phyloP scores from a whole-genome alignment of 2,888 invertebrate genomes.

The Diplolepis rosae region DNA sequence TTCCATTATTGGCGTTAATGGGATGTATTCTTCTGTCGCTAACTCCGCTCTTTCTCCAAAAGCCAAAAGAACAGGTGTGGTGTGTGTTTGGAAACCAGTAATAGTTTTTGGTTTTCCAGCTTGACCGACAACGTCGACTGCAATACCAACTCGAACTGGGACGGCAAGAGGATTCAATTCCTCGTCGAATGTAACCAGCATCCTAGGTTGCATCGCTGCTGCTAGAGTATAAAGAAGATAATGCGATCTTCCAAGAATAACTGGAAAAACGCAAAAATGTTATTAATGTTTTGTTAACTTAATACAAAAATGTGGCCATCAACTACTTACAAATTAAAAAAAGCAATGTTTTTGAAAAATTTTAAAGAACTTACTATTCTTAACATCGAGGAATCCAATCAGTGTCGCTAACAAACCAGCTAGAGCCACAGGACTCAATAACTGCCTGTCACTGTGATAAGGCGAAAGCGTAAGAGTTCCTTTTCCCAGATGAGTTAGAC shows the following conservation, averaged over 20 bases:
- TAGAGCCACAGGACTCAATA: conserved; percentile 96
- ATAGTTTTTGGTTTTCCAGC: conserved; percentile 99
- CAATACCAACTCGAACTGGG: conserved; percentile 93
- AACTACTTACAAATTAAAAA: too few relatives aligned
- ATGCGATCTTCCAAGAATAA: conserved; percentile 95
- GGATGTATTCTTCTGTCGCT: conserved; percentile 97
- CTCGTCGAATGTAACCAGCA: conserved; percentile 98
- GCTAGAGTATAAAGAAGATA: conserved; percentile 96
- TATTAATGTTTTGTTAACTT: not conserved
- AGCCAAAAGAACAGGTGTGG: conserved; percentile 96
- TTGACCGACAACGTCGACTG: conserved; percentile 99
- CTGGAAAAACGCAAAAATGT: conserved; percentile 74
- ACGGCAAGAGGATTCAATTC: conserved; percentile 94
- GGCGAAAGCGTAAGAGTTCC: conserved; percentile 97
- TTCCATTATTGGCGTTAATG: conserved; percentile 97
- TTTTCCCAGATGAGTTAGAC: conserved; percentile 97
- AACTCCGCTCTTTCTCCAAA: conserved; percentile 98
- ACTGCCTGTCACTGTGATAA: conserved; percentile 95
- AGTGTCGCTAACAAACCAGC: conserved; percentile 96
- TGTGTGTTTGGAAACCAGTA: conserved; percentile 99
- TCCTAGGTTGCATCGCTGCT: conserved; percentile 98
- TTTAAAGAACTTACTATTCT: conserved; percentile 84
- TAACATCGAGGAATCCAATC: conserved; percentile 96
- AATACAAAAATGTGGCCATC: not conserved
- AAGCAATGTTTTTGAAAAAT: not conserved